Evolutionary conservation across 2,888 invertebrate species (phyloP).

Genomic region (Aspidapion aeneum): DNA sequence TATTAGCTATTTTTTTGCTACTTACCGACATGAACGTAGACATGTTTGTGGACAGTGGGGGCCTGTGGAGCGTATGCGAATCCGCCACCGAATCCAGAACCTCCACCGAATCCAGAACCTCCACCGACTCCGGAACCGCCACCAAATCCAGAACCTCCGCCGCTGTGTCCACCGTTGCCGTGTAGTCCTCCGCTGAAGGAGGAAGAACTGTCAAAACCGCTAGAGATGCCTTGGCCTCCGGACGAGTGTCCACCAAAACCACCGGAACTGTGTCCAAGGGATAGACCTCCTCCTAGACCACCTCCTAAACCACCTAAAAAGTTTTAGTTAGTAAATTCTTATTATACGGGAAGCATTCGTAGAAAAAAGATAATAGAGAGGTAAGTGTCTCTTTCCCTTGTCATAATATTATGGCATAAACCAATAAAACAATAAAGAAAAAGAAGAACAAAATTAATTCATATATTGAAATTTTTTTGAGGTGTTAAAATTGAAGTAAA

Average conservation of each 20-base stretch:
- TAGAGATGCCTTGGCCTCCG: constrained; percentile 5
- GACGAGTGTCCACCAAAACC: constrained; percentile 18
- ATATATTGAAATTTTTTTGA: too few relatives aligned
- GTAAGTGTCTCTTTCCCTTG: too few relatives aligned
- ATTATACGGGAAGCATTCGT: too few relatives aligned
- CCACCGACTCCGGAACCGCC: constrained; percentile 10
- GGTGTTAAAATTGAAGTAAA: too few relatives aligned
- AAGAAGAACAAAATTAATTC: too few relatives aligned
- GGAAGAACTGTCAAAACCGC: constrained; percentile 9
- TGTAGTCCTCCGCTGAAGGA: neutral
- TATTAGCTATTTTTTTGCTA: too few relatives aligned
- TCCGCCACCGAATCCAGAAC: constrained; percentile 3
- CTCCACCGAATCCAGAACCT: constrained; percentile 1
- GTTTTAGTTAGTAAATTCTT: too few relatives aligned
- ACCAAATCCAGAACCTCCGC: neutral
- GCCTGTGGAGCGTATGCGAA: neutral
- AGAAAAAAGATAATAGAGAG: too few relatives aligned
- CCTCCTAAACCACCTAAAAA: constrained; percentile 20
- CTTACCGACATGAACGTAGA: constrained; percentile 90
- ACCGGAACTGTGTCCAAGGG: constrained; percentile 29
- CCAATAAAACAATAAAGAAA: too few relatives aligned
- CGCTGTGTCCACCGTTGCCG: constrained; percentile 5
- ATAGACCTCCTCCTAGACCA: constrained; percentile 23
- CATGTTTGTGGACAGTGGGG: constrained; percentile 75
- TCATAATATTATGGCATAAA: too few relatives aligned